phyloP scores from a whole-genome alignment of 2,888 invertebrate genomes.

The Noctua janthe region DNA sequence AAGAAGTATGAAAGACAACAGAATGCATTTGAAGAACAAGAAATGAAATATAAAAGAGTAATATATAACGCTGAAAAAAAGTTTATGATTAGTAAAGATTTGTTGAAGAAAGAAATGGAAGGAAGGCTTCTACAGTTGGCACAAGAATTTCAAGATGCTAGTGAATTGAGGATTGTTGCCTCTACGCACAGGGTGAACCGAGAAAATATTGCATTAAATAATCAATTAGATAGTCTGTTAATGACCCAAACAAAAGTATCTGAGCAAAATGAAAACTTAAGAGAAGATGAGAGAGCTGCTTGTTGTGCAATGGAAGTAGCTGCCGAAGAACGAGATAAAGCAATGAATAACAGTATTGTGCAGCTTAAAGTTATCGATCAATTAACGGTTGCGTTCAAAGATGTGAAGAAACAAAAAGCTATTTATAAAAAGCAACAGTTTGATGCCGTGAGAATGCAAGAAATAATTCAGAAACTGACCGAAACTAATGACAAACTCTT shows the following conservation, averaged over 20 bases:
- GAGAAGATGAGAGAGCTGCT: conserved; percentile 90
- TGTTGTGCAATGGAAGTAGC: conserved; percentile 90
- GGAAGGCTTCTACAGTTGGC: conserved; percentile 94
- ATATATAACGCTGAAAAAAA: conserved; percentile 94
- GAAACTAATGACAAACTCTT: no score
- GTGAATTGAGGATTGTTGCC: conserved; percentile 96
- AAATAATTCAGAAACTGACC: no score
- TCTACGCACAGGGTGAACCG: conserved; percentile 96
- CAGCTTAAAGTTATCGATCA: conserved; percentile 79
- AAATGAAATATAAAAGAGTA: conserved; percentile 93
- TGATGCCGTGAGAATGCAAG: no score
- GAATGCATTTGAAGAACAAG: conserved; percentile 93
- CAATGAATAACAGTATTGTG: conserved; percentile 91
- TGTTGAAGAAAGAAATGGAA: conserved; percentile 96
- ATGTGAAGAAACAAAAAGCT: no score
- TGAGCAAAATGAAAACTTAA: conserved; percentile 91
- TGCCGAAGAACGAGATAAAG: conserved; percentile 92
- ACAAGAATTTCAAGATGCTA: conserved; percentile 95
- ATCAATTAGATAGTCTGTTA: conserved; percentile 93
- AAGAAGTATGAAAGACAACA: conserved; percentile 95
- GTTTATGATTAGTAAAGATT: conserved; percentile 94
- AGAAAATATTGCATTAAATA: conserved; percentile 95
- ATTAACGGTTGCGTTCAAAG: no score
- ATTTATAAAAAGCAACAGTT: no score
- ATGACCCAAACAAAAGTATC: conserved; percentile 91